Evolutionary conservation across 2,888 invertebrate genomes (phyloP).

Genomic region (Caenorhabditis doughertyi): DNA sequence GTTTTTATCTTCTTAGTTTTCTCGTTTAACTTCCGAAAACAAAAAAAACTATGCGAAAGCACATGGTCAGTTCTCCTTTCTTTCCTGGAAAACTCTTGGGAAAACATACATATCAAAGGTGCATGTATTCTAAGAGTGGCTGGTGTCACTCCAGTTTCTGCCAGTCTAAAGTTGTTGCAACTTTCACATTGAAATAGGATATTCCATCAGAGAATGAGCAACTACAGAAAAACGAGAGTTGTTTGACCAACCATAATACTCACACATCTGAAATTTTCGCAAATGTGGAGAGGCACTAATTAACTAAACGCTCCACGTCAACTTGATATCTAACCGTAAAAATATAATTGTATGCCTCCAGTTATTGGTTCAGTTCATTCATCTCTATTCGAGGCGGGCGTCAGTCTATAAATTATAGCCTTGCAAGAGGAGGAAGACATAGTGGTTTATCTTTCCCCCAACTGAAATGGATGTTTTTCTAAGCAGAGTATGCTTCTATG

Average conservation of each 20-base stretch:
- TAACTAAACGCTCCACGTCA: neutral
- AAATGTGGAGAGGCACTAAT: too few species aligned
- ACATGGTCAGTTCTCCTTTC: too few species aligned
- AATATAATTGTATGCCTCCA: neutral
- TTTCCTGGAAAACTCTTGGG: too few species aligned
- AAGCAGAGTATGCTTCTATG: slow-evolving; percentile 5
- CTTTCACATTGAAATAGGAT: slow-evolving; percentile 47
- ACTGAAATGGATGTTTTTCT: slow-evolving; percentile 26
- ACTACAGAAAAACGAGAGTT: neutral
- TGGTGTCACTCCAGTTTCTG: neutral
- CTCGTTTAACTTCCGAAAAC: neutral
- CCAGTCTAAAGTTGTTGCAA: neutral
- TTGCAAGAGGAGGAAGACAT: slow-evolving; percentile 31
- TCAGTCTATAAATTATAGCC: slow-evolving; percentile 13
- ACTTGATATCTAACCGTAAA: too few species aligned
- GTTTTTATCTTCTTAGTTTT: slow-evolving; percentile 51
- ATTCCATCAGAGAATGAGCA: slow-evolving; percentile 42
- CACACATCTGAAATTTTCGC: too few species aligned
- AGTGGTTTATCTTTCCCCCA: neutral
- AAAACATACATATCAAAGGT: too few species aligned
- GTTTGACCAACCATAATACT: too few species aligned
- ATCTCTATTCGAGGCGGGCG: neutral
- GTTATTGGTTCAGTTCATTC: slow-evolving; percentile 12
- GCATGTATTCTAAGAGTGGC: neutral
- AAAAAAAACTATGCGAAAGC: too few species aligned